These are phyloP conservation scores for Crotalus helleri DNA, from an alignment of 2,113 vertebrate genomes.

Conservation along the genomic window DNA sequence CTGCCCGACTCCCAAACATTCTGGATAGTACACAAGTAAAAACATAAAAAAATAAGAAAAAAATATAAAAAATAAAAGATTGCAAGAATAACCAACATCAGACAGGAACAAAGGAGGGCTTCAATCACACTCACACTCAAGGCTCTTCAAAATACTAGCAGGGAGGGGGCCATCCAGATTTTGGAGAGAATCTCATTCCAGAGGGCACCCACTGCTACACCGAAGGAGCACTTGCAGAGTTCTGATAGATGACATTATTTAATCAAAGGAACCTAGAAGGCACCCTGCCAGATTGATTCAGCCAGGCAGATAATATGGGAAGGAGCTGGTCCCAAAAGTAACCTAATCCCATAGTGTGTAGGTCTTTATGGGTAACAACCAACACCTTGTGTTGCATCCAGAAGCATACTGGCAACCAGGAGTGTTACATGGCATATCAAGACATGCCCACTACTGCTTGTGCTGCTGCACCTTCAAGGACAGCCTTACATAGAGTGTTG, in stretches of 20 bases:
- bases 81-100: neutral
- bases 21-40: neutral
- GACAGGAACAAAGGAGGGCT: neutral
- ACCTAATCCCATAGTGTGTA: neutral
- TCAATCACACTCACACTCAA: neutral
- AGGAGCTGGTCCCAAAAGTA: neutral
- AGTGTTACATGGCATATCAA: neutral
- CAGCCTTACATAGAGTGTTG: neutral
- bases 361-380: neutral
- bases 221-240: neutral
- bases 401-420: neutral
- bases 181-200: neutral
- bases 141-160: neutral
- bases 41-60: neutral
- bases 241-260: neutral
- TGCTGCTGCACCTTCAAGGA: neutral
- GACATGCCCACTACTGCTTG: neutral
- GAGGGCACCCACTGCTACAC: neutral
- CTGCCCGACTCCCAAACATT: neutral
- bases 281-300: neutral
- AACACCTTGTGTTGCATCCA: neutral
- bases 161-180: neutral
- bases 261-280: neutral
- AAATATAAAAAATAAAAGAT: neutral
- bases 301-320: neutral